Evolutionary conservation across 2,797 vertebrate genomes (phyloP), one percentile per base, ranked within the genome.

Genomic region (Sandelia bainsii): DNA sequence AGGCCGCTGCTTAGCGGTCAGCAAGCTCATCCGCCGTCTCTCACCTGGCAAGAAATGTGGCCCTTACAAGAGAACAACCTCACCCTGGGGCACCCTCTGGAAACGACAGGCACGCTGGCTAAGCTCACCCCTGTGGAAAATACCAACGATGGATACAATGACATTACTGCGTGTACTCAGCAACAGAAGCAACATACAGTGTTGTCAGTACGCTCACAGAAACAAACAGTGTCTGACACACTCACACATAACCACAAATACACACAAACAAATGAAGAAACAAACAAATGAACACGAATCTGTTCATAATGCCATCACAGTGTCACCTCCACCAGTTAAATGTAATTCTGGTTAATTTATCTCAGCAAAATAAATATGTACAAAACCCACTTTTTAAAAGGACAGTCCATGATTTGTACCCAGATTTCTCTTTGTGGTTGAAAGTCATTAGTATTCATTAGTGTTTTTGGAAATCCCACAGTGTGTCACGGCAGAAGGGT

Each of bases 1-100:
- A 93, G 93, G 79, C 95, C 96, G 3, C 81, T 92, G 57, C 88
- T 94, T 80, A 88, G 85, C 68, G 89, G 88, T 27, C 95, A 94
- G 59, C 95, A 93, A 13, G 75, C 86, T 1, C 95, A 95, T 0
- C 87, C 95, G 17, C 95, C 96, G 0, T 96, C 97, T 0, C 96
- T 96, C 84, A 96, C 96, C 46, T 97, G 97, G 96, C 94, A 97
- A 75, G 97, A 99, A 81, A 97, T 95, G 96, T 98, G 96, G 97
- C 96, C 97, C 0, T 62, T 94, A 59, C 95, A 95, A 45, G 95
- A 98, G 72, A 93, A 89, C 72, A 89, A 87, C 22, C 75, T 89
- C 57, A 70, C 70, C 6, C 80, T 91, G 25, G 90, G 86, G 39
- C 90, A 93, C 42, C 88, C 91, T 5, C 91, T 91, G 12, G 94